Evolutionary conservation across 2,113 vertebrate species (phyloP), one percentile per base, ranked within the genome.

Genomic region (Crypturellus undulatus): DNA sequence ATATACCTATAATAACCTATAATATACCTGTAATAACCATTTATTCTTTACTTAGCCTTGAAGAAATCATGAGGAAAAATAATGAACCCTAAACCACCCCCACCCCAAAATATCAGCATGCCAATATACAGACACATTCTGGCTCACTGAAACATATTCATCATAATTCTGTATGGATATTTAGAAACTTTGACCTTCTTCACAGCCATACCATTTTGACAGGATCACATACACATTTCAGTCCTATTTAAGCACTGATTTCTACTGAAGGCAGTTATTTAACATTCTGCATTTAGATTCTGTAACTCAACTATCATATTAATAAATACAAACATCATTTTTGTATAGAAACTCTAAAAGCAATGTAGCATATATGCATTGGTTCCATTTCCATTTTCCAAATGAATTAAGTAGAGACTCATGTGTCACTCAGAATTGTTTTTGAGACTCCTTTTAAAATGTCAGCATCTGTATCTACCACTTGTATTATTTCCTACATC

Each of bases 401-500:
- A 58, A 58, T 6, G 24, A 79, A 15, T 47, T 54, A 69, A 67
- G 21, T 18, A 58, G 30, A 67, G 28, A 63, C 21, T 16, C 36
- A 45, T 47, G 16, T 1, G 7, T 60, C 85, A 51, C 45, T 73
- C 12, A 26, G 69, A 85, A 6, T 24, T 28, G 84, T 49, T 92
- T 82, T 54, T 82, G 63, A 87, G 92, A 89, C 7, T 21, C 40
- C 38, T 5, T 78, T 21, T 91, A 79, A 59, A 69, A 79, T n/a
- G 34, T 92, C 93, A 94, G 75, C 81, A 87, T 10, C 18, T 10
- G 17, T 38, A 38, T 76, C 62, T 63, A n/a, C 38, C 0, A 0
- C 75, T 80, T 36, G 19, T 93, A 63, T 90, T 59, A 80, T 93
- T 90, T 92, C 70, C 72, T 80, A 63, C 76, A 87, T 93, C 72